Percentiles rank a stretch among this genome's conserved stretches.
Evolutionary conservation across 1,140 invertebrate genomes (phyloP).

Genomic region (Contarinia nasturtii): DNA sequence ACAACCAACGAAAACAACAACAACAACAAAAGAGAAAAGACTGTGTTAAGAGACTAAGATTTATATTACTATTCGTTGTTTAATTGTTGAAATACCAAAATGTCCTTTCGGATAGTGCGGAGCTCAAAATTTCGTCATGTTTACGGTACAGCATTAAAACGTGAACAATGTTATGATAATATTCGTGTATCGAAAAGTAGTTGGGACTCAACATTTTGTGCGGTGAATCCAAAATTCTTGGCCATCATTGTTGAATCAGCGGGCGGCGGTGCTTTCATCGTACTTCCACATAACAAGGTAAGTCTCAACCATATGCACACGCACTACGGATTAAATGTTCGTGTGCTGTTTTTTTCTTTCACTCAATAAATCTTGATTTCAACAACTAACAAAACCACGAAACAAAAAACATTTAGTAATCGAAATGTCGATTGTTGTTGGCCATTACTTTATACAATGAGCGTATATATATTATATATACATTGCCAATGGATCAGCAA

Average conservation of each 20-base stretch:
- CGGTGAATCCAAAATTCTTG: constrained; percentile 97
- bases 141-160: constrained; percentile 88
- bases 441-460: no score
- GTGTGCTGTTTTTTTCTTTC: no score
- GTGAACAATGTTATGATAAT: constrained; percentile 98
- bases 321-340: neutral
- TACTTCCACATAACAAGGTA: constrained; percentile 91
- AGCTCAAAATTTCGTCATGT: constrained; percentile 97
- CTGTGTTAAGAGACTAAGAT: no score
- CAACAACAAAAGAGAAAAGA: neutral
- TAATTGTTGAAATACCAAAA: constrained; percentile 20
- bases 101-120: constrained; percentile 91
- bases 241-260: constrained; percentile 98
- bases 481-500: no score
- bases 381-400: no score
- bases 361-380: no score
- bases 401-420: no score
- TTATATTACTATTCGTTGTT: neutral
- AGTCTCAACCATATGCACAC: constrained; percentile 11
- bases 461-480: no score
- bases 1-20: no score
- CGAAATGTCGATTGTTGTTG: no score
- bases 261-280: constrained; percentile 95
- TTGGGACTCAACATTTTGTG: constrained; percentile 97
- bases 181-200: constrained; percentile 95